Evolutionary conservation across 1,140 invertebrate species (phyloP), one percentile per base, ranked within the genome.

Genomic region (Leptinotarsa undecemlineata): DNA sequence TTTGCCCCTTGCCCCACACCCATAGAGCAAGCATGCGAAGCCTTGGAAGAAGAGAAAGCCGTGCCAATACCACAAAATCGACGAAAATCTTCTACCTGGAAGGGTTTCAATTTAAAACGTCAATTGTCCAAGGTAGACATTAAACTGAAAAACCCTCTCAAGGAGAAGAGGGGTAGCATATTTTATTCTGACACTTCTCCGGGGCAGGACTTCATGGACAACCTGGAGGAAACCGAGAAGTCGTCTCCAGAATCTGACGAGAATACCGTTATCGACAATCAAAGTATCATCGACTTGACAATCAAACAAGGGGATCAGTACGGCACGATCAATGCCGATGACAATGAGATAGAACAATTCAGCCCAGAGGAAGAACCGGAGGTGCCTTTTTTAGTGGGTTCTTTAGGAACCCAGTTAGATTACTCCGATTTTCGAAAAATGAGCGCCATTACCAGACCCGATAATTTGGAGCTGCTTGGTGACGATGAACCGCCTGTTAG

Each of bases 101-200:
- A 90, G 85, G 89, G 88, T 72, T 87, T 95, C 61, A 94, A 94
- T 71, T 87, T 95, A 61, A 94, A 94, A 85, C 90, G 93, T 82
- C 93, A 93, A 85, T 87, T 94, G 77, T 93, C 91, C 74, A 93
- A 90, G 85, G 92, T 93, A 72, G 93, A 95, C 85, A 87, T 93
- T 80, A 94, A 93, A 85, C 87, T 94, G 77, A 92, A 93, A 82
- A 91, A 90, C 78, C 76, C 79, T 8, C 66, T 81, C 15, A 83
- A 83, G 72, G 82, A 84, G 51, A 85, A 86, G 76, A 82, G 85
- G 76, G 71, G 76, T 60, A 82, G 78, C 74, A 80, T 83, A 26
- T 84, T 86, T 82, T 82, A 86, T 81, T 79, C 82, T 4, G 81
- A 80, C 5, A 72, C 78, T 21, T 82, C 80, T 17, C 78, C 82